Evolutionary conservation across 2,797 vertebrate species (phyloP), one percentile per base, ranked within the genome.

Genomic region (Pempheris klunzingeri): DNA sequence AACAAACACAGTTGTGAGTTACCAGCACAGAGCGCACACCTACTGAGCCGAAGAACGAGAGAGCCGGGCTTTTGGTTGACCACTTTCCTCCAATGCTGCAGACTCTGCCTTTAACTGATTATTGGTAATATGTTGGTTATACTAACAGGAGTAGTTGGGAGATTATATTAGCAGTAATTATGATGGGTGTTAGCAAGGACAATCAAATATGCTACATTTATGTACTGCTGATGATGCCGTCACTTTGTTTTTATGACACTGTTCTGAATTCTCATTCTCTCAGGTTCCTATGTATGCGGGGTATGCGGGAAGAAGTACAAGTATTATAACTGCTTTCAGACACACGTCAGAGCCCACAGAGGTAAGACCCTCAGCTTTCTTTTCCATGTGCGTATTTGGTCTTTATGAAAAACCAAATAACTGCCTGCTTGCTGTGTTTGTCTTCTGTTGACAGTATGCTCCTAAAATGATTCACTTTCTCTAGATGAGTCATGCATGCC

Each of bases 311-410:
- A 99, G 94, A 99, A 99, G 85, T 99, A 99, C 95, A 99, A 99
- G 87, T 99, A 99, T 83, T 99, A 99, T 90, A 99, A 99, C 96
- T 99, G 98, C 88, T 99, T 99, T 94, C 98, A 99, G 95, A 99
- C 98, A 4, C 98, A 99, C 0, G 97, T 99, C 71, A 96, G 98
- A 72, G 98, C 98, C 5, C 98, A 99, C 93, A 94, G 96, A 97
- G 98, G 98, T 99, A 96, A 91, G 84, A 57, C 20, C n/a, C 18
- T 34, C 20, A n/a, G n/a, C 2, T 46, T 30, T 2, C 60, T 62
- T 61, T 55, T 53, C 54, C 5, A 53, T 17, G 1, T 57, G 15
- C 66, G 7, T 18, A 26, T 64, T 53, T 49, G 11, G 18, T 71
- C n/a, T 72, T 55, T 59, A 66, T 61, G n/a, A 76, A 76, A 73